Percentiles rank a stretch among this genome's conserved stretches.
phyloP scores from a whole-genome alignment of 2,113 vertebrate species.

The Cavia porcellus region DNA sequence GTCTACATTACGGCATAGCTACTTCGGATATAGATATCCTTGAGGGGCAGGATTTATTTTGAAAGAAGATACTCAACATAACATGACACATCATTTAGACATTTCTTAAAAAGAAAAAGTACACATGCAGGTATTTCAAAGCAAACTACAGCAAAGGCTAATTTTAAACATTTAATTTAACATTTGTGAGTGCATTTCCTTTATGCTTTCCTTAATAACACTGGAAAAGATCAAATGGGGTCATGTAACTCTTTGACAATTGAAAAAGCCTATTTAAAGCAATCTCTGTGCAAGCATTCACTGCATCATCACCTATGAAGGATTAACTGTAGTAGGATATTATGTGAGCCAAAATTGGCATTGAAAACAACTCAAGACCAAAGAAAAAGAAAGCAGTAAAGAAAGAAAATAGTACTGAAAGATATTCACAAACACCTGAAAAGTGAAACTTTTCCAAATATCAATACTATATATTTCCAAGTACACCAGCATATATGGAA shows the following conservation, averaged over 20 bases:
- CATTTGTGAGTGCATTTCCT: slow-evolving; percentile 46
- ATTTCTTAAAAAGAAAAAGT: slow-evolving; percentile 81
- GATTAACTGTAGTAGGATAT: slow-evolving; percentile 43
- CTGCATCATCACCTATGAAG: slow-evolving; percentile 65
- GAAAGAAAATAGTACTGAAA: slow-evolving; percentile 42
- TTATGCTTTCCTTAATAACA: slow-evolving; percentile 60
- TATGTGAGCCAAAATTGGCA: slow-evolving; percentile 41
- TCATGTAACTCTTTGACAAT: slow-evolving; percentile 32
- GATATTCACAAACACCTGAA: slow-evolving; percentile 78
- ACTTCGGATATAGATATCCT: slow-evolving; percentile 90
- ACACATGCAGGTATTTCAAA: slow-evolving; percentile 85
- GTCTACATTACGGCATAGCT: slow-evolving; percentile 89
- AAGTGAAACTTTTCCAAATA: slow-evolving; percentile 79
- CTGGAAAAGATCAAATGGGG: slow-evolving; percentile 25
- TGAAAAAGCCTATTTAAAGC: slow-evolving; percentile 55
- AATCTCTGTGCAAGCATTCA: slow-evolving; percentile 34
- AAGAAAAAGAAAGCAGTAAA: slow-evolving; percentile 30
- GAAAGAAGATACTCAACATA: slow-evolving; percentile 89
- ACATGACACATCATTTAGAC: slow-evolving; percentile 88
- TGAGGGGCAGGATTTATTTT: slow-evolving; percentile 90
- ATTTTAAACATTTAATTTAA: slow-evolving; percentile 79
- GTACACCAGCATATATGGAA: slow-evolving; percentile 75
- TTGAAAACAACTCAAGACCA: slow-evolving; percentile 43
- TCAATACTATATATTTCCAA: slow-evolving; percentile 75
- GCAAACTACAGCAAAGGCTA: slow-evolving; percentile 80